phyloP scores from a whole-genome alignment of 2,797 vertebrate species.

The Brachyrhaphis roseni region DNA sequence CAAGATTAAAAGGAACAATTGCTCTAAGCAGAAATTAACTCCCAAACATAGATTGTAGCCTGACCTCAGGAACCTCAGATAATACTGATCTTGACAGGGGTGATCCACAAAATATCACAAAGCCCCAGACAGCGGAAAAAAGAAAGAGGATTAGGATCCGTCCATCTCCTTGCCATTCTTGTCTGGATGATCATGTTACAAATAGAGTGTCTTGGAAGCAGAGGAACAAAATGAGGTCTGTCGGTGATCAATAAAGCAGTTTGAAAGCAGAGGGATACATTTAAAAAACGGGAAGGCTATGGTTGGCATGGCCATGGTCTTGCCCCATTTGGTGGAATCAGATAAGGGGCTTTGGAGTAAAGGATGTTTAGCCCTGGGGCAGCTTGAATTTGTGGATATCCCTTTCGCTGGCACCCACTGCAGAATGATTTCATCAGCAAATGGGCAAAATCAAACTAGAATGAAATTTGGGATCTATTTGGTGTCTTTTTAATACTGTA shows the following conservation, averaged over 20 bases:
- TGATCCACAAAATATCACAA: slow-evolving; percentile 29
- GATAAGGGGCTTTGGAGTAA: slow-evolving; percentile 73
- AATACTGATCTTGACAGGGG: slow-evolving; percentile 37
- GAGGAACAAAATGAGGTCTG: slow-evolving; percentile 69
- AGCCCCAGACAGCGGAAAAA: slow-evolving; percentile 13
- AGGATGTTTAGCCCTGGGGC: slow-evolving; percentile 67
- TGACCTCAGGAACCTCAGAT: slow-evolving; percentile 28
- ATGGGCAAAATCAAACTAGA: slow-evolving; percentile 52
- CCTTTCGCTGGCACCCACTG: slow-evolving; percentile 57
- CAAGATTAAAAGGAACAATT: slow-evolving; percentile 15
- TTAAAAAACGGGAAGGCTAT: slow-evolving; percentile 68
- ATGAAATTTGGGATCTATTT: slow-evolving; percentile 45
- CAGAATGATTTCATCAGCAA: slow-evolving; percentile 63
- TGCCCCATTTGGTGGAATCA: slow-evolving; percentile 75
- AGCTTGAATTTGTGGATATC: slow-evolving; percentile 64
- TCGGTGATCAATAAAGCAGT: slow-evolving; percentile 72
- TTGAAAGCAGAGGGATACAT: slow-evolving; percentile 62
- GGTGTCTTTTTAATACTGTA: slow-evolving; percentile 41
- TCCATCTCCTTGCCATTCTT: slow-evolving; percentile 52
- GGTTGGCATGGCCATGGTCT: slow-evolving; percentile 71
- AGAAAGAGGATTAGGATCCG: slow-evolving; percentile 50
- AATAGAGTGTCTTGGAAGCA: slow-evolving; percentile 57
- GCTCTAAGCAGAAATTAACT: slow-evolving; percentile 31
- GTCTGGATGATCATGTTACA: slow-evolving; percentile 66
- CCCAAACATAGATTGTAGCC: slow-evolving; percentile 20